phyloP scores from a whole-genome alignment of 2,797 vertebrate genomes.

The Epinephelus malabaricus region DNA sequence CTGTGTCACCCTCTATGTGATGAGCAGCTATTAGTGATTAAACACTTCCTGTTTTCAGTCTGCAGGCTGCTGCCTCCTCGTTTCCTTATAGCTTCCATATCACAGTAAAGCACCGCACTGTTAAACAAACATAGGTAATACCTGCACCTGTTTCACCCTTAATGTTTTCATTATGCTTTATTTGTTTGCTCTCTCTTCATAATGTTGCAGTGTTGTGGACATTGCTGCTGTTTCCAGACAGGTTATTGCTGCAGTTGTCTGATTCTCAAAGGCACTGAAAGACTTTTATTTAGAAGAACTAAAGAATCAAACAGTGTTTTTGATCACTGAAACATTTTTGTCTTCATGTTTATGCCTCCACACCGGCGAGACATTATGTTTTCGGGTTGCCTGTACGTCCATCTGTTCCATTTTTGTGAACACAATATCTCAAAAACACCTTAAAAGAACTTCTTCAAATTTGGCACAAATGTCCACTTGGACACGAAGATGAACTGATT shows the following conservation, averaged over 20 bases:
- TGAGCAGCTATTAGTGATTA: not conserved
- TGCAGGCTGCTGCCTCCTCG: not conserved
- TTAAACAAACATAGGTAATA: not conserved
- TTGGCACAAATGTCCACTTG: too few relatives aligned
- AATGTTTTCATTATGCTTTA: not conserved
- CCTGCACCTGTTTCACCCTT: not conserved
- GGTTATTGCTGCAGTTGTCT: not conserved
- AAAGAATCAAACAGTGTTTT: not conserved
- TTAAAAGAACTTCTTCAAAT: too few relatives aligned
- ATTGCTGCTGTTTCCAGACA: not conserved
- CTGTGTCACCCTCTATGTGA: not conserved
- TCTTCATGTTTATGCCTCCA: not conserved
- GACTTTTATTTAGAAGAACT: not conserved
- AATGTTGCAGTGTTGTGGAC: not conserved
- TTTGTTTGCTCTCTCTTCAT: not conserved
- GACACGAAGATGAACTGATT: too few relatives aligned
- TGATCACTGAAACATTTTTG: not conserved
- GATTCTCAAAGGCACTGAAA: not conserved
- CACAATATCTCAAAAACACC: too few relatives aligned
- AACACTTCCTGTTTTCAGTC: not conserved
- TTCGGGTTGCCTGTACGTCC: too few relatives aligned
- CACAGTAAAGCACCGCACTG: not conserved
- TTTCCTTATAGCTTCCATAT: not conserved
- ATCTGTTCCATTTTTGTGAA: too few relatives aligned
- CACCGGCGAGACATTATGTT: too few relatives aligned